phyloP scores from a whole-genome alignment of 1,140 invertebrate genomes.

The Eueides isabella region DNA sequence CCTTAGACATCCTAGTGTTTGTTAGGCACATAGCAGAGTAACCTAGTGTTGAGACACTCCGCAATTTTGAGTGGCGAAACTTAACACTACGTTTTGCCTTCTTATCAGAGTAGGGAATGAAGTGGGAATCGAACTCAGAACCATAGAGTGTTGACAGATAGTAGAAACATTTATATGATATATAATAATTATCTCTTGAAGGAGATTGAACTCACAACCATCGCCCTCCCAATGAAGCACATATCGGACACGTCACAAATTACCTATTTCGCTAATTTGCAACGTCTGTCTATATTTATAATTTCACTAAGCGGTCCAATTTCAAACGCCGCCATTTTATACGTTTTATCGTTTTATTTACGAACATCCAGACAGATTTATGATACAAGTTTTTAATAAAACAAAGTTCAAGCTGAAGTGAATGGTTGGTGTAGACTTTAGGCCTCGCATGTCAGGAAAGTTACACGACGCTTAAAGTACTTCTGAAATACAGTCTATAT shows the following conservation, averaged over 20 bases:
- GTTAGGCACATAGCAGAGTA: background rate
- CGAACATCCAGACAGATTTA: constrained; percentile 1
- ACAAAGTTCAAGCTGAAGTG: background rate
- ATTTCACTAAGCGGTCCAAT: background rate
- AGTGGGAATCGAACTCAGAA: too few relatives aligned
- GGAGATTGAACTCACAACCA: background rate
- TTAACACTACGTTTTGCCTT: too few relatives aligned
- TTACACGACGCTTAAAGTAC: background rate
- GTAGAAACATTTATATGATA: too few relatives aligned
- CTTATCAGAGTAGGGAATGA: too few relatives aligned
- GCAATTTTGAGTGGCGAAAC: too few relatives aligned
- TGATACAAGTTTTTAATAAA: constrained; percentile 6
- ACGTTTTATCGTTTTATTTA: constrained; percentile 1
- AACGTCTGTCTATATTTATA: background rate
- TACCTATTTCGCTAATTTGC: background rate
- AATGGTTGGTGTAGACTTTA: background rate
- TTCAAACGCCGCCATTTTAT: constrained; percentile 1
- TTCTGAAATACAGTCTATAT: background rate
- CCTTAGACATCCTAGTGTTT: background rate
- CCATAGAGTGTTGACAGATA: too few relatives aligned
- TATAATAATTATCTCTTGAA: too few relatives aligned
- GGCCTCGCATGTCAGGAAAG: background rate
- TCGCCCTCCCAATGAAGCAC: background rate
- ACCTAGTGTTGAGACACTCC: background rate
- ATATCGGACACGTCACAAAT: background rate